A percentile compares a stretch with the other conserved stretches of the same genome.
Evolutionary conservation across 2,113 vertebrate genomes (phyloP).

Genomic region (Uria lomvia): DNA sequence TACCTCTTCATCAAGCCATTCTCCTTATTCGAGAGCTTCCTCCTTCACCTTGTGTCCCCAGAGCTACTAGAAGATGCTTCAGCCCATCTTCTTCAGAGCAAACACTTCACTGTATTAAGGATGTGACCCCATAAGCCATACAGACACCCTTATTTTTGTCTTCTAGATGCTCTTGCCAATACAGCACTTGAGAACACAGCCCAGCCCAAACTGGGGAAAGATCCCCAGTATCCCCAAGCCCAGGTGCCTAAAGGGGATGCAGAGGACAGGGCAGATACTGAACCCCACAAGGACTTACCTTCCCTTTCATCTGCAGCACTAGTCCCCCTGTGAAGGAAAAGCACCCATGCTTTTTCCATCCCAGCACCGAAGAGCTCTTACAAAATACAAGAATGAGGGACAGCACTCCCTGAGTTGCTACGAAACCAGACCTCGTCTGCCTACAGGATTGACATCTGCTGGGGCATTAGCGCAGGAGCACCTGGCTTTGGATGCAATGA

Average conservation of each 20-base stretch:
- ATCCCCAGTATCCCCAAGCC: not conserved
- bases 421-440: not conserved
- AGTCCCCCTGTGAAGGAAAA: rapidly evolving
- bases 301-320: not conserved
- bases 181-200: not conserved
- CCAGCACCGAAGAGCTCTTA: not conserved
- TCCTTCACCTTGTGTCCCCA: not conserved
- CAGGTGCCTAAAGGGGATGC: not conserved
- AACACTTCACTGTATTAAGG: not conserved
- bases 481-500: not conserved
- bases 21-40: not conserved
- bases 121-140: not conserved
- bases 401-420: rapidly evolving
- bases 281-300: not conserved
- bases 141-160: not conserved
- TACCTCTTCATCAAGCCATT: not conserved
- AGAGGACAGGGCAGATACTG: not conserved
- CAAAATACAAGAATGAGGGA: rapidly evolving
- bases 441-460: not conserved
- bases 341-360: not conserved
- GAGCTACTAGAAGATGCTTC: not conserved
- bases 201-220: not conserved
- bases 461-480: not conserved
- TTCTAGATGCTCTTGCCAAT: not conserved
- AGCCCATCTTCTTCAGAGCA: not conserved